Evolutionary conservation across 1,140 invertebrate species (phyloP).

Genomic region (Thalassaphorura encarpata): DNA sequence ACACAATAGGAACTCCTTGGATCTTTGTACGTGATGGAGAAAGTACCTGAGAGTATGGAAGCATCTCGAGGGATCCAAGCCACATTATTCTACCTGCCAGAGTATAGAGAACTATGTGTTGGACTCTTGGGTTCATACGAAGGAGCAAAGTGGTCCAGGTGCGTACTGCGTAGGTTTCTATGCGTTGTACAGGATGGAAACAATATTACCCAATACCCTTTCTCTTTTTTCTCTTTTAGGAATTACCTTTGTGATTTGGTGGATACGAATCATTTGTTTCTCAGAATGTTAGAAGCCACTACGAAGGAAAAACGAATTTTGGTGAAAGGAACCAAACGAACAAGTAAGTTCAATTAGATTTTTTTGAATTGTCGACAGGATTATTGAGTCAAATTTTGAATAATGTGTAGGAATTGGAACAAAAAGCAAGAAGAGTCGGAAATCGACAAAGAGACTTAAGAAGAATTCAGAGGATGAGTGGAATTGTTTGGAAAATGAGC

Average conservation of each 20-base stretch:
- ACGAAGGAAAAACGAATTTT: slow-evolving; percentile 55
- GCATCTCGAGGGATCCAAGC: slow-evolving; percentile 76
- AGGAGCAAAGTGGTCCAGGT: slow-evolving; percentile 76
- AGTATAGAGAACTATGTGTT: slow-evolving; percentile 84
- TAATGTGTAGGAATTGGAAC: not conserved
- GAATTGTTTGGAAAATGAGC: not conserved
- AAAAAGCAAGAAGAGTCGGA: slow-evolving; percentile 19
- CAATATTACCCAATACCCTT: too few relatives aligned
- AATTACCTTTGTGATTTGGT: slow-evolving; percentile 75
- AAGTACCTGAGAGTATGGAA: slow-evolving; percentile 51
- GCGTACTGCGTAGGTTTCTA: slow-evolving; percentile 38
- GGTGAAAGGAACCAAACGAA: slow-evolving; percentile 51
- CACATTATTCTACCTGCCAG: slow-evolving; percentile 86
- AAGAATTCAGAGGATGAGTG: slow-evolving; percentile 11
- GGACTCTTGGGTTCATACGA: slow-evolving; percentile 69
- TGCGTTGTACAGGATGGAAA: too few relatives aligned
- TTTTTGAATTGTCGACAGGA: not conserved
- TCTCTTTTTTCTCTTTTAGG: slow-evolving; percentile 41
- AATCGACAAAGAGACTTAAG: slow-evolving; percentile 33
- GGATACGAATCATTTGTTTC: slow-evolving; percentile 79
- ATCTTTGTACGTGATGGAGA: slow-evolving; percentile 72
- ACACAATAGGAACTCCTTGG: slow-evolving; percentile 48
- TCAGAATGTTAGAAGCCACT: slow-evolving; percentile 81
- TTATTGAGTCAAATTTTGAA: not conserved
- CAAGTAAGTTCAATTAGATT: too few relatives aligned